Conservation (phyloP, 2,797 vertebrate species). For the Halcyon chelicuti region DNA sequence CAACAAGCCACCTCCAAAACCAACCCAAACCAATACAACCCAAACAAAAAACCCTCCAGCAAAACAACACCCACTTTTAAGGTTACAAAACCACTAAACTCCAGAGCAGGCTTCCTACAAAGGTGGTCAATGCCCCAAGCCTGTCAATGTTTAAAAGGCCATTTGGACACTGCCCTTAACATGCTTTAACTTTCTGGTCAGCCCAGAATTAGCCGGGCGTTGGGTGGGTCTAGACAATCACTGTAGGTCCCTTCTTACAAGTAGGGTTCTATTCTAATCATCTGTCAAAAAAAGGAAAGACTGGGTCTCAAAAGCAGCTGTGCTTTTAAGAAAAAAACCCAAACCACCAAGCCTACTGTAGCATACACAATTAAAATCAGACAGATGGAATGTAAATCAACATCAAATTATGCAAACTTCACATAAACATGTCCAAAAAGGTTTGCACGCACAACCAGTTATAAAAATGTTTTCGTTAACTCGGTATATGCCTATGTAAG, state of each 20-base stretch:
- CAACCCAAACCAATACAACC: too few species aligned
- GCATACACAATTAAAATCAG: background rate
- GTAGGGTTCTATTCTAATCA: background rate
- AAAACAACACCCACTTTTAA: background rate
- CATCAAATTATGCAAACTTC: background rate
- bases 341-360: background rate
- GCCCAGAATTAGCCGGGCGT: too few species aligned
- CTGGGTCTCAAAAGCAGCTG: background rate
- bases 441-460: background rate
- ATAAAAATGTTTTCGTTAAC: background rate
- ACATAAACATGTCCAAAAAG: background rate
- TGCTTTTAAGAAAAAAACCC: background rate
- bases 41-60: too few species aligned
- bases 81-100: background rate
- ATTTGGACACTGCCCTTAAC: too few species aligned
- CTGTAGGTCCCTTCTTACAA: background rate
- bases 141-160: too few species aligned
- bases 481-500: background rate
- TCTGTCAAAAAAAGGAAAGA: background rate
- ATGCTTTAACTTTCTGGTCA: too few species aligned
- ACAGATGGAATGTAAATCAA: accelerated
- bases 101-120: background rate
- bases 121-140: too few species aligned
- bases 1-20: too few species aligned
- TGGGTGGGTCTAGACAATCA: background rate